These are phyloP conservation scores for Candidula unifasciata DNA, from an alignment of 2,888 invertebrate species.

Conservation along the genomic window DNA sequence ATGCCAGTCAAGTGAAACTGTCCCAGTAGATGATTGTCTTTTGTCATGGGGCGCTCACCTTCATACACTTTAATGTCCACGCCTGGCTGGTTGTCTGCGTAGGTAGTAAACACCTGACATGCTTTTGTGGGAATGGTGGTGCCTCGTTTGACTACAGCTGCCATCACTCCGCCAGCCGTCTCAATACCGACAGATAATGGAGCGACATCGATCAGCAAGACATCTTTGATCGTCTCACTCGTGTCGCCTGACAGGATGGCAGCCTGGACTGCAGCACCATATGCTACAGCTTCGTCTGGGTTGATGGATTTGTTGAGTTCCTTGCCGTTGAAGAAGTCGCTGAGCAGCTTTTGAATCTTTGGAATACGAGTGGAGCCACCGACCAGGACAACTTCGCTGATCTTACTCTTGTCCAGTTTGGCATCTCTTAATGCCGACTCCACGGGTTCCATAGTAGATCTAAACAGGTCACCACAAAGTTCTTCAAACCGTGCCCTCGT, in stretches of 20 bases:
- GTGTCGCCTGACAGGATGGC: too few relatives aligned
- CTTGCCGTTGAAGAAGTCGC: slow-evolving; percentile 7
- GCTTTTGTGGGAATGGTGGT: slow-evolving; percentile 17
- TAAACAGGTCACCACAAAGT: too few relatives aligned
- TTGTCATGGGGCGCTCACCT: slow-evolving; percentile 83
- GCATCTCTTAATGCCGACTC: too few relatives aligned
- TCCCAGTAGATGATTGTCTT: slow-evolving; percentile 86
- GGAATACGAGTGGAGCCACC: slow-evolving; percentile 91
- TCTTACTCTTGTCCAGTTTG: too few relatives aligned
- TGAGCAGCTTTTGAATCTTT: slow-evolving; percentile 20
- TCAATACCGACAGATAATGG: slow-evolving; percentile 14
- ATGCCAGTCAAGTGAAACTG: slow-evolving; percentile 57
- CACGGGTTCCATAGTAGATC: slow-evolving; percentile 90
- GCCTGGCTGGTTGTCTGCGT: slow-evolving; percentile 8
- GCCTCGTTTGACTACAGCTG: slow-evolving; percentile 63
- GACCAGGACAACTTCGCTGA: too few relatives aligned
- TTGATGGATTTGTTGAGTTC: too few relatives aligned
- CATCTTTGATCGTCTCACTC: too few relatives aligned
- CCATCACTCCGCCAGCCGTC: slow-evolving; percentile 70
- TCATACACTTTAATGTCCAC: slow-evolving; percentile 25
- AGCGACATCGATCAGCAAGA: slow-evolving; percentile 7
- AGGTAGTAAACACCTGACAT: slow-evolving; percentile 13
- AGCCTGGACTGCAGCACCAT: too few relatives aligned
- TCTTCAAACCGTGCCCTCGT: too few relatives aligned
- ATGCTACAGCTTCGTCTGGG: too few relatives aligned